Base-by-base conservation (phyloP, 2,797 vertebrate species). In the Liasis olivaceus region DNA sequence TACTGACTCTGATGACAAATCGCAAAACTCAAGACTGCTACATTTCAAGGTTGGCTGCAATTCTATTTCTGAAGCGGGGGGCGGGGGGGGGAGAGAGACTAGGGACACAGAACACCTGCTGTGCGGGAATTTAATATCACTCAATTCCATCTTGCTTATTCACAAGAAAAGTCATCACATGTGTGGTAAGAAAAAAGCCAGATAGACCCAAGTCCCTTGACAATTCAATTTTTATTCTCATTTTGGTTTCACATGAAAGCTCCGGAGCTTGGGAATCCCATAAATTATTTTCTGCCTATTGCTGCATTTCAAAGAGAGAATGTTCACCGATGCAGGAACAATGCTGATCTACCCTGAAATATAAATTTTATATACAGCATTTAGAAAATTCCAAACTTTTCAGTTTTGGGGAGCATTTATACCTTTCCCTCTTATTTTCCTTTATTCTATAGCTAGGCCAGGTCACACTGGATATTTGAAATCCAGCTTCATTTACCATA, bases 31-130 rank as follows among this genome's bases (percentile, higher is more conserved):
- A 94, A 31, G 56, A 95, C 96, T 96, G 94, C 81, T 96, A 93
- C 93, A 96, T 97, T 96, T 96, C 94, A 95, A 92, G 90, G 92
- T 94, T 96, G 93, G 93, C 93, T 95, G 88, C 0, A 0, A 90
- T 95, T 96, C 92, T 94, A 20, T 91, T 95, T 95, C 93, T 93
- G 92, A 95, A 96, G 93, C 22, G 31, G 28, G 81, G 77, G 60
- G 36, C 11, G 17, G 72, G 59, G 36, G 69, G 1, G 88, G 3
- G n/a, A n/a, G n/a, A n/a, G 63, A 93, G n/a, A 94, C 60, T 12
- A 92, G 56, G 59, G 93, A 97, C 63, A 93, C 0, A 94, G 56
- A 96, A 96, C 96, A 97, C 95, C 96, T 97, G 97, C 90, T 96
- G 42, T 87, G 84, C 36, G 85, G 94, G 95, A 63, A 92, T 54